Evolutionary conservation across 2,888 invertebrate genomes (phyloP).

Genomic region (Drosophila mercatorum): DNA sequence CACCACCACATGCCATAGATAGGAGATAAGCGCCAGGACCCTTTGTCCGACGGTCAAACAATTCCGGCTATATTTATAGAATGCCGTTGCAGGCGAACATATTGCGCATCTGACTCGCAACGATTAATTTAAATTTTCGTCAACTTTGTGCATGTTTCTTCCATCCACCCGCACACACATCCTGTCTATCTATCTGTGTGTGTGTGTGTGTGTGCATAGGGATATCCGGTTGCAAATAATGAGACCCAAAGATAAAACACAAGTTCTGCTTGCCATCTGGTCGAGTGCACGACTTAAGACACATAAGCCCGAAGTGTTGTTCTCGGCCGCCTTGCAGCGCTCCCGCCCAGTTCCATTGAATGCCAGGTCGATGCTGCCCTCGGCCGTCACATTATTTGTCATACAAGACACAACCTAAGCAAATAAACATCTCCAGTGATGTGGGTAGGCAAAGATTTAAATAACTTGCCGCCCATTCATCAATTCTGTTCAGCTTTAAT

Average conservation of each 20-base stretch:
- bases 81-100: constrained; percentile 1
- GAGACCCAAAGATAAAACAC: constrained; percentile 30
- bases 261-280: constrained; percentile 18
- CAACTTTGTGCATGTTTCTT: constrained; percentile 30
- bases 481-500: neutral
- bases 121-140: constrained; percentile 64
- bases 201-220: constrained; percentile 26
- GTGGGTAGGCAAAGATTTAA: neutral
- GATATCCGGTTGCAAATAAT: constrained; percentile 58
- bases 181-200: neutral
- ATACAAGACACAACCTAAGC: constrained; percentile 40
- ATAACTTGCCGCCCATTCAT: constrained; percentile 1
- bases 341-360: constrained; percentile 14
- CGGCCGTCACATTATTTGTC: constrained; percentile 33
- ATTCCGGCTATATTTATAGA: constrained; percentile 6
- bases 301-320: constrained; percentile 1
- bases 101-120: constrained; percentile 14
- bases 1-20: neutral
- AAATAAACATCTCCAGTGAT: constrained; percentile 32
- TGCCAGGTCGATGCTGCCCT: constrained; percentile 23
- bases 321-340: neutral
- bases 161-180: constrained; percentile 2
- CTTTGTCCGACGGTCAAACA: constrained; percentile 33
- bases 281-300: constrained; percentile 21
- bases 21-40: constrained; percentile 42